These are phyloP conservation scores for Synergus japonicus DNA, from an alignment of 2,888 invertebrate species.

Conservation along the genomic window DNA sequence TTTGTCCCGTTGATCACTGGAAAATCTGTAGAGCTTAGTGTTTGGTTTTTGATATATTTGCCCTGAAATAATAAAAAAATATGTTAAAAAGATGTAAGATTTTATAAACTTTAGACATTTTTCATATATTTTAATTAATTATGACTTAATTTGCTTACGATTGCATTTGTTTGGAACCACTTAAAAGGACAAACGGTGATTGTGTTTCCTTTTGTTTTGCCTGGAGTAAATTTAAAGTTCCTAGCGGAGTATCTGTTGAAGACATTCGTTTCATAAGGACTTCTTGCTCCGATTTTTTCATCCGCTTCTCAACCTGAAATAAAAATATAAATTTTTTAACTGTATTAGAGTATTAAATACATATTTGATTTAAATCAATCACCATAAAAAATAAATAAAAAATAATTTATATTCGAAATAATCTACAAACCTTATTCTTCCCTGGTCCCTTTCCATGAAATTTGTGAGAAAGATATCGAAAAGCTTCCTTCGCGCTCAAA, in stretches of 20 bases:
- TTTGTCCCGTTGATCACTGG: too few species aligned
- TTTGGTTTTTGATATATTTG: conserved; percentile 77
- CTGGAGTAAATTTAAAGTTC: conserved; percentile 95
- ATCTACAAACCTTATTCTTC: conserved; percentile 89
- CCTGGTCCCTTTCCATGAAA: conserved; percentile 99
- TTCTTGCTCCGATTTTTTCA: conserved; percentile 96
- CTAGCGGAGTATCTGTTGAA: conserved; percentile 97
- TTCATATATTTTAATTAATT: not conserved
- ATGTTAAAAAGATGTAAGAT: conserved; percentile 6
- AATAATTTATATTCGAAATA: not conserved
- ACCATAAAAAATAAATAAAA: not conserved
- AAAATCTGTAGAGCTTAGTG: conserved; percentile 60
- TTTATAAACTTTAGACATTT: not conserved
- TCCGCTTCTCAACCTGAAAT: conserved; percentile 89
- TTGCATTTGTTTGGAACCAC: conserved; percentile 89
- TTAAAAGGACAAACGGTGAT: conserved; percentile 94
- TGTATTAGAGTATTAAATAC: not conserved
- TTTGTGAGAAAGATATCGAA: conserved; percentile 96
- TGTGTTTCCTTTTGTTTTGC: conserved; percentile 97
- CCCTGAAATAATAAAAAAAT: conserved; percentile 67
- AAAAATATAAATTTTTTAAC: not conserved
- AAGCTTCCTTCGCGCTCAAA: conserved; percentile 97
- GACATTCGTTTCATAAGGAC: conserved; percentile 98
- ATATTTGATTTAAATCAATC: too few species aligned
- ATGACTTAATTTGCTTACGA: conserved; percentile 68